These are phyloP conservation scores for Halictus quadricinctus DNA, from an alignment of 2,888 invertebrate genomes.

Conservation along the genomic window DNA sequence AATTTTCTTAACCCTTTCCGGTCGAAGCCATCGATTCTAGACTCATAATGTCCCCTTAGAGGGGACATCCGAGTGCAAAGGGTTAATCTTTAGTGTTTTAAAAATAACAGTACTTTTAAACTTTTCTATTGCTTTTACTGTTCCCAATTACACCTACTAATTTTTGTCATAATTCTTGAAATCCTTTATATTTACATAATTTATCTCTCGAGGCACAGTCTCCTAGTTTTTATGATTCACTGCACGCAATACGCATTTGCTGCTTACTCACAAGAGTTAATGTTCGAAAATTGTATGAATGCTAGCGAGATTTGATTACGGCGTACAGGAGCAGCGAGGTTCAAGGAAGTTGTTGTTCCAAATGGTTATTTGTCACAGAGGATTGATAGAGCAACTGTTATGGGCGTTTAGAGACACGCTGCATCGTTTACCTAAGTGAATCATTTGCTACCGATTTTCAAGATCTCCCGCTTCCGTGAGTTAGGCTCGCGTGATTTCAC, in stretches of 20 bases:
- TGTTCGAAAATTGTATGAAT: background rate
- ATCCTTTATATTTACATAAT: too few relatives aligned
- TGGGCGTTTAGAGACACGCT: slow-evolving; percentile 1
- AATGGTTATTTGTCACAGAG: slow-evolving; percentile 4
- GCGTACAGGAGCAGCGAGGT: background rate
- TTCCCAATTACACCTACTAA: too few relatives aligned
- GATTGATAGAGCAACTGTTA: background rate
- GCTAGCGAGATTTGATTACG: background rate
- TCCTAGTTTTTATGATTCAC: too few relatives aligned
- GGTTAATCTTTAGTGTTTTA: background rate
- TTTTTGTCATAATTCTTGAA: too few relatives aligned
- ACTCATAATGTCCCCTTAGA: too few relatives aligned
- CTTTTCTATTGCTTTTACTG: too few relatives aligned
- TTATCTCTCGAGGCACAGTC: too few relatives aligned
- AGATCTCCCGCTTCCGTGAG: slow-evolving; percentile 45
- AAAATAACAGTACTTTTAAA: background rate
- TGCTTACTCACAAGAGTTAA: too few relatives aligned
- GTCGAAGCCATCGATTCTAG: too few relatives aligned
- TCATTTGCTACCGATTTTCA: slow-evolving; percentile 54
- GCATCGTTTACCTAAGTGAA: background rate
- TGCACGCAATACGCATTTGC: too few relatives aligned
- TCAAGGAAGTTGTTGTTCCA: background rate
- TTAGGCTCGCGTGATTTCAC: slow-evolving; percentile 69
- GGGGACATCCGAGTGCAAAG: too few relatives aligned
- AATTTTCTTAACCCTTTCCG: too few relatives aligned